A percentile compares a stretch with the other conserved stretches of the same genome.
Evolutionary conservation across 2,888 invertebrate genomes (phyloP).

Genomic region (Lingula anatina): DNA sequence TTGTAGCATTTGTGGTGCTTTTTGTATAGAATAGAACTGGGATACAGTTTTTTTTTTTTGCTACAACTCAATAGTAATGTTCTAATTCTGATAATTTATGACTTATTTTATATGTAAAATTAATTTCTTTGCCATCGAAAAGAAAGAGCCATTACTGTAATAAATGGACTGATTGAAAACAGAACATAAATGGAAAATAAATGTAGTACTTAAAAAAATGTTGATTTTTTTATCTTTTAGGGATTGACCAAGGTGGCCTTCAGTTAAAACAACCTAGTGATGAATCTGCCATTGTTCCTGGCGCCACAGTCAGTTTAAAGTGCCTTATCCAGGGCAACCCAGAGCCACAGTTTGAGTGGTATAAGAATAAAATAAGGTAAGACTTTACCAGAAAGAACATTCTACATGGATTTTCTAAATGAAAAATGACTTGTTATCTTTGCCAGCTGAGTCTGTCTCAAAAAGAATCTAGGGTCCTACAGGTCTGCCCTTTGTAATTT

Average conservation of each 20-base stretch:
- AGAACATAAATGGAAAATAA: too few species aligned
- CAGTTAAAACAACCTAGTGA: conserved; percentile 50
- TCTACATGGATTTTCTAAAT: background rate
- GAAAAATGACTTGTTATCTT: background rate
- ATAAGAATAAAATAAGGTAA: conserved; percentile 52
- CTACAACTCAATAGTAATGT: too few species aligned
- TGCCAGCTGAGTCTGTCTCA: background rate
- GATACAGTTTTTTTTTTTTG: too few species aligned
- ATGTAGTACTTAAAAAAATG: too few species aligned
- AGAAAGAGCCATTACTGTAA: too few species aligned
- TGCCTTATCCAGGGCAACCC: conserved; percentile 66
- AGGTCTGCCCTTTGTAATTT: too few species aligned
- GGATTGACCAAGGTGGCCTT: conserved; percentile 61
- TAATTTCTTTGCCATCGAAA: too few species aligned
- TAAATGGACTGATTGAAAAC: too few species aligned
- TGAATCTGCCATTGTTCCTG: conserved; percentile 48
- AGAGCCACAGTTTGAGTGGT: conserved; percentile 65
- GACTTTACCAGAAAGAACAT: background rate
- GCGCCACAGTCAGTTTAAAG: conserved; percentile 59
- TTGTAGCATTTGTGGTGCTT: too few species aligned
- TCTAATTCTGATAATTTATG: too few species aligned
- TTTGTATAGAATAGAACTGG: too few species aligned
- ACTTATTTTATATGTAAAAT: too few species aligned
- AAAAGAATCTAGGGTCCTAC: background rate
- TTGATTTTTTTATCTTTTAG: conserved; percentile 52